Evolutionary conservation across 2,888 invertebrate species (phyloP), one percentile per base, ranked within the genome.

Genomic region (Hyppa rectilinea): DNA sequence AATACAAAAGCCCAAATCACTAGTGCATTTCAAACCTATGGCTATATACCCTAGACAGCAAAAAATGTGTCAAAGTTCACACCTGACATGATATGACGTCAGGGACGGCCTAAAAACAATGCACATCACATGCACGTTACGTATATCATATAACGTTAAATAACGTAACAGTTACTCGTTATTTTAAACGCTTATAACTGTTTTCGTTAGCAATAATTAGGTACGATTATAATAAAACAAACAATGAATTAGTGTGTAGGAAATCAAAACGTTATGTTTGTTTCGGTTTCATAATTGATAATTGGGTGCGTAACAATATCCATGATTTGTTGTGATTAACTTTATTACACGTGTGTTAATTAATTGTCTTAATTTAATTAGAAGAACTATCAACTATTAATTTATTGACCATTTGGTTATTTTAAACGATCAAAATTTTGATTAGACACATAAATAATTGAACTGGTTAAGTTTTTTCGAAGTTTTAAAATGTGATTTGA

Each of bases 21-120:
- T 12, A 31, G 38, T 31, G 45, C 12, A 47, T 23, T 40, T 40
- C 2, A 34, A 63, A 36, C 26, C 6, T 20, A 34, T 47, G 40
- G 3, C 2, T 34, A 2, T n/a, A 26, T n/a, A 36, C 1, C 1
- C 9, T 60, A 69, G n/a, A 29, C n/a, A 34, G 17, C 12, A 6
- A 38, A 59, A 80, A 67, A 45, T 63, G 26, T 71, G 78, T 64
- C 81, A 81, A 71, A 71, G 52, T 71, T 81, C 12, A 79, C 81
- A 77, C 77, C 29, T 60, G 77, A 55, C 58, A 45, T 40, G 7
- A 0, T n/a, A 59, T 84, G 72, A 73, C 71, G 65, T 82, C 75
- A 82, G 34, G 1, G 23, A 47, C 62, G 52, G 67, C 43, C 67
- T 75, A 26, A 73, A n/a, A 67, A 83, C 80, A 82, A 82, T 75